phyloP scores from a whole-genome alignment of 2,797 vertebrate species.

The Moxostoma hubbsi region DNA sequence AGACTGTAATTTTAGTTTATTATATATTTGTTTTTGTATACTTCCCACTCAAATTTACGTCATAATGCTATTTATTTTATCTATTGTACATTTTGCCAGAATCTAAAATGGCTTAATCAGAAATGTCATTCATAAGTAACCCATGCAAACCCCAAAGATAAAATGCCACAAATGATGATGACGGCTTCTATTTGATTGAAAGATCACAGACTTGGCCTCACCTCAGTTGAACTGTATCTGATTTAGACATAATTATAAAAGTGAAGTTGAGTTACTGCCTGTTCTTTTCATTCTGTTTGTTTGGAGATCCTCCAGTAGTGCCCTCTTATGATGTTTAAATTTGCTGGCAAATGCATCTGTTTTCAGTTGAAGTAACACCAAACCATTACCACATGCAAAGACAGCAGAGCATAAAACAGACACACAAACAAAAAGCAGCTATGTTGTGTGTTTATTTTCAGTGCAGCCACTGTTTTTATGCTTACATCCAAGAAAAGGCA shows the following conservation, averaged over 20 bases:
- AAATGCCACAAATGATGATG: slow-evolving; percentile 41
- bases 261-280: slow-evolving; percentile 51
- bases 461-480: slow-evolving; percentile 8
- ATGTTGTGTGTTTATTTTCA: slow-evolving; percentile 24
- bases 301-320: slow-evolving; percentile 55
- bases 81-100: slow-evolving; percentile 13
- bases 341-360: slow-evolving; percentile 49
- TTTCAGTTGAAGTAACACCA: slow-evolving; percentile 47
- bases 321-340: slow-evolving; percentile 52
- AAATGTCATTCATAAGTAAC: slow-evolving; percentile 23
- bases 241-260: slow-evolving; percentile 62
- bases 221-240: slow-evolving; percentile 50
- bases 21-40: background rate
- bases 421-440: slow-evolving; percentile 30
- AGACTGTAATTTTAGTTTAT: background rate
- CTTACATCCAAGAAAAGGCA: background rate
- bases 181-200: slow-evolving; percentile 48
- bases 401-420: slow-evolving; percentile 34
- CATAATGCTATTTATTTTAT: slow-evolving; percentile 19
- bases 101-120: slow-evolving; percentile 37
- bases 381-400: slow-evolving; percentile 58
- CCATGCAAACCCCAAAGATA: slow-evolving; percentile 38
- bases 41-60: background rate
- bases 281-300: slow-evolving; percentile 50
- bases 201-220: slow-evolving; percentile 53